Percentiles rank a stretch among this genome's conserved stretches.
phyloP scores from a whole-genome alignment of 2,113 vertebrate genomes.

The Salvelinus namaycush region DNA sequence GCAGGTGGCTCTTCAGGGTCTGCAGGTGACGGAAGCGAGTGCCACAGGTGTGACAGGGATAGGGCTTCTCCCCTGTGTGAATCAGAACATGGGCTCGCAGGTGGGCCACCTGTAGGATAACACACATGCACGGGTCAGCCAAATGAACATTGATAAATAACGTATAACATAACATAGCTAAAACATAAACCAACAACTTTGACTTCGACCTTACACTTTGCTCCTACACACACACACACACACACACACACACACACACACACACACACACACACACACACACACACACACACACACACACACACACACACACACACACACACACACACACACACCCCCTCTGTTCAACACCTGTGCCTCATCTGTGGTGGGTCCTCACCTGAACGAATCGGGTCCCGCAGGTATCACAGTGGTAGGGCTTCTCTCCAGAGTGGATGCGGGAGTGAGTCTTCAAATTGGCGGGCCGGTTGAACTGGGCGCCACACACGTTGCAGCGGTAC shows the following conservation, averaged over 20 bases:
- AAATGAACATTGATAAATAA: neutral
- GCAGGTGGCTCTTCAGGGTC: slow-evolving; percentile 89
- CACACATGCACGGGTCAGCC: slow-evolving; percentile 12
- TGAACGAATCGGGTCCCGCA: slow-evolving; percentile 88
- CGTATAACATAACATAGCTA: neutral
- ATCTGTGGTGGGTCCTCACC: slow-evolving; percentile 59
- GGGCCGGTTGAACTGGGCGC: slow-evolving; percentile 88
- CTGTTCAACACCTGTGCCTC: neutral
- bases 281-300: too few species aligned
- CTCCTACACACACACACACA: too few species aligned
- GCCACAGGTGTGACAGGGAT: slow-evolving; percentile 87
- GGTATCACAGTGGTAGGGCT: slow-evolving; percentile 89
- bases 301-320: too few species aligned
- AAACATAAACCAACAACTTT: neutral
- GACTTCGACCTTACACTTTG: neutral
- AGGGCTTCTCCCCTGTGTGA: slow-evolving; percentile 90
- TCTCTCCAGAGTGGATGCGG: slow-evolving; percentile 90
- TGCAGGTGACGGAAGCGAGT: slow-evolving; percentile 90
- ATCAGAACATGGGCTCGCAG: slow-evolving; percentile 87
- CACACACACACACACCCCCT: too few species aligned
- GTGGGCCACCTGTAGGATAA: slow-evolving; percentile 80
- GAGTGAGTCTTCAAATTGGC: slow-evolving; percentile 92
- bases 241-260: too few species aligned
- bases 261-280: too few species aligned
- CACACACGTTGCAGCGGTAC: slow-evolving; percentile 84